A percentile compares a stretch with the other conserved stretches of the same genome.
These are phyloP conservation scores for Achlya flavicornis DNA, from an alignment of 2,888 invertebrate species.

Conservation along the genomic window DNA sequence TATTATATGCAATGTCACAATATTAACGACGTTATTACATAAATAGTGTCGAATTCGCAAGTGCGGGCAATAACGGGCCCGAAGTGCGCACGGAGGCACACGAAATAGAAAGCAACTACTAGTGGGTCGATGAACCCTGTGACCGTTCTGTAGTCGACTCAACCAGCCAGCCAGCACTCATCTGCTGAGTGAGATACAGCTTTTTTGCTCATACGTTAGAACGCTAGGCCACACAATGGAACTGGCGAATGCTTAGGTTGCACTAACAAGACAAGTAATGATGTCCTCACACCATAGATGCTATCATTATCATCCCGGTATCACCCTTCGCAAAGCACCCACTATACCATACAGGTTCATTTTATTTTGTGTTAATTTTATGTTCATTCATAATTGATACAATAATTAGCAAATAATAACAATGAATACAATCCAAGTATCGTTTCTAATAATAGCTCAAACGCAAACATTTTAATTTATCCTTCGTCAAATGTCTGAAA, in stretches of 20 bases:
- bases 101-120: constrained; percentile 71
- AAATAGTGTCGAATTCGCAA: constrained; percentile 22
- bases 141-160: constrained; percentile 35
- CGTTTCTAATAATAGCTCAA: not conserved
- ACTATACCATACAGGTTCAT: too few species aligned
- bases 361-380: too few species aligned
- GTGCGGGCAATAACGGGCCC: constrained; percentile 23
- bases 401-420: too few species aligned
- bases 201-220: constrained; percentile 7
- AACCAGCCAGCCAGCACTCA: constrained; percentile 31
- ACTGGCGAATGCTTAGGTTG: not conserved
- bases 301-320: too few species aligned
- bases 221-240: not conserved
- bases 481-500: too few species aligned
- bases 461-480: not conserved
- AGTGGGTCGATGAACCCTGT: constrained; percentile 53
- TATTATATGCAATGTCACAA: not conserved
- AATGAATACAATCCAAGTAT: too few species aligned
- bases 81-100: constrained; percentile 34
- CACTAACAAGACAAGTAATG: not conserved
- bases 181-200: constrained; percentile 11
- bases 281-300: too few species aligned
- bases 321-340: too few species aligned
- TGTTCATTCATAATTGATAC: too few species aligned
- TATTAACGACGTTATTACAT: constrained; percentile 12